phyloP scores from a whole-genome alignment of 2,113 vertebrate genomes.

The Octodon degus region DNA sequence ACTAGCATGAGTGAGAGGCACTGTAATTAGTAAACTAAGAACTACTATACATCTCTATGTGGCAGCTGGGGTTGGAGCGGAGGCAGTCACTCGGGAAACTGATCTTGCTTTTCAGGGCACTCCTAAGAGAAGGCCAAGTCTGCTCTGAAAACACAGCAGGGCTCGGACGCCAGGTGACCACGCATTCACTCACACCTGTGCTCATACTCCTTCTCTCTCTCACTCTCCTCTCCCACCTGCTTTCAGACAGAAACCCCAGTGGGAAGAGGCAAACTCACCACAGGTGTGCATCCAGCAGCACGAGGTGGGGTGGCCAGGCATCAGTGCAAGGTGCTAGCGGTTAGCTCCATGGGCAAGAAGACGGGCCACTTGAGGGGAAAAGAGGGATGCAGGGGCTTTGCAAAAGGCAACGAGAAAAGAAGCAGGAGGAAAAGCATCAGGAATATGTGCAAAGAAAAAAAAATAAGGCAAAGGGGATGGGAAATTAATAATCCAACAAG shows the following conservation, averaged over 20 bases:
- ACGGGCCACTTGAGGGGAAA: constrained; percentile 18
- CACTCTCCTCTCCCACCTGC: neutral
- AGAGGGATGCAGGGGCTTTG: constrained; percentile 70
- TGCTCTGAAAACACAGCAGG: constrained; percentile 79
- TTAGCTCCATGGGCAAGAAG: constrained; percentile 83
- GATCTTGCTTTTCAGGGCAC: constrained; percentile 79
- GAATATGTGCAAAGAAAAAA: constrained; percentile 80
- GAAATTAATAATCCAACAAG: constrained; percentile 95
- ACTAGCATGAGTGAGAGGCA: neutral
- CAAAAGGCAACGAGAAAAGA: constrained; percentile 72
- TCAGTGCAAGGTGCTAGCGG: constrained; percentile 85
- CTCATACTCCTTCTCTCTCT: constrained; percentile 62
- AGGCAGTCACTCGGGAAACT: neutral
- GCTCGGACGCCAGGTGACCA: constrained; percentile 77
- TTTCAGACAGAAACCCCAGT: constrained; percentile 77
- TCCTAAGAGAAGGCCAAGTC: constrained; percentile 73
- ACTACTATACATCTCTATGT: constrained; percentile 71
- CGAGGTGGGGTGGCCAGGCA: constrained; percentile 83
- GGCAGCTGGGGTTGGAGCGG: constrained; percentile 60
- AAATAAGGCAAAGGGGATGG: constrained; percentile 86
- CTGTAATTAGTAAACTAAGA: constrained; percentile 78
- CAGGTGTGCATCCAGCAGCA: constrained; percentile 87
- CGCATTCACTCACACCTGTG: neutral
- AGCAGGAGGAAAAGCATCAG: constrained; percentile 81
- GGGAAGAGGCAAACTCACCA: constrained; percentile 90